Evolutionary conservation across 2,113 vertebrate species (phyloP).

Genomic region (Syngnathoides biaculeatus): DNA sequence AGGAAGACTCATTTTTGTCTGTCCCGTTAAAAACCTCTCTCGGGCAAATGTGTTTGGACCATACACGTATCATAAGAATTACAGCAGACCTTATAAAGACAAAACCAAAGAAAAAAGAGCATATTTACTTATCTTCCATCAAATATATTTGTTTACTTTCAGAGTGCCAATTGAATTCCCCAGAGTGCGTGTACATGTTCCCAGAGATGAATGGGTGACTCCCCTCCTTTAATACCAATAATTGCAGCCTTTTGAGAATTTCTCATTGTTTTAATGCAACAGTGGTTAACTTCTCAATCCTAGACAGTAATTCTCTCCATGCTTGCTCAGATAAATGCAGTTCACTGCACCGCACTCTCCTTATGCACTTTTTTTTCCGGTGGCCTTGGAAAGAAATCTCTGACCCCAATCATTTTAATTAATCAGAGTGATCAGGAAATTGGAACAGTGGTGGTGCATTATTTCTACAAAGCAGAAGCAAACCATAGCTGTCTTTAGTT

Average conservation of each 20-base stretch:
- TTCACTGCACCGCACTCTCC: conserved; percentile 6
- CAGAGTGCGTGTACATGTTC: conserved; percentile 21
- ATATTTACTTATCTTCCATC: neutral
- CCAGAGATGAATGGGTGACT: conserved; percentile 47
- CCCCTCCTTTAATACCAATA: conserved; percentile 61
- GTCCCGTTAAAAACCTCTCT: conserved; percentile 20
- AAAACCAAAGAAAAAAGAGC: neutral
- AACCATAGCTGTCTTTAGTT: neutral
- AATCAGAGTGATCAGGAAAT: conserved; percentile 38
- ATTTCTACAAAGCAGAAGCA: conserved; percentile 13
- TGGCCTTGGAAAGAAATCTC: conserved; percentile 12
- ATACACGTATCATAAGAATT: conserved; percentile 17
- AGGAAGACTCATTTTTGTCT: conserved; percentile 37
- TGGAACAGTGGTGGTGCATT: conserved; percentile 2
- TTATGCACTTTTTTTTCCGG: conserved; percentile 11
- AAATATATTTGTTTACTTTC: conserved; percentile 16
- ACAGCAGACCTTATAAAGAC: neutral
- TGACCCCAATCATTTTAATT: conserved; percentile 56
- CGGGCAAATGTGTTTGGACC: neutral
- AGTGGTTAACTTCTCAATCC: conserved; percentile 57
- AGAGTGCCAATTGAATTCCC: conserved; percentile 42
- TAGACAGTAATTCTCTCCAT: conserved; percentile 33
- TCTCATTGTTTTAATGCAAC: conserved; percentile 68
- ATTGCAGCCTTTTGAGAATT: conserved; percentile 57
- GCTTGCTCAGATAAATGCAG: conserved; percentile 28